A percentile compares a stretch with the other conserved stretches of the same genome.
phyloP scores from a whole-genome alignment of 2,888 invertebrate genomes.

The Phanerotoma sp. region DNA sequence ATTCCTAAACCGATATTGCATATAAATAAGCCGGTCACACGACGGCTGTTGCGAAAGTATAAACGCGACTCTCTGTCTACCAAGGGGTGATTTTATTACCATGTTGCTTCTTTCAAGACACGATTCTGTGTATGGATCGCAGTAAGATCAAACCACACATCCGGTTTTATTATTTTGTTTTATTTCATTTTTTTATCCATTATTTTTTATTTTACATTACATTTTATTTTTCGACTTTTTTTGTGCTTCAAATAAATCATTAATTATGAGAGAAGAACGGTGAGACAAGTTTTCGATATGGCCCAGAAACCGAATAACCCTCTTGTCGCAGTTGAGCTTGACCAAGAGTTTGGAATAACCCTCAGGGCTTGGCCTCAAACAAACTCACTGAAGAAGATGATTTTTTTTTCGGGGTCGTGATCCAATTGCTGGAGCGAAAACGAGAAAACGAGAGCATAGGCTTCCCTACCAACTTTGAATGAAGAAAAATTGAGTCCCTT shows the following conservation, averaged over 20 bases:
- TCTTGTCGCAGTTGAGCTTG: conserved; percentile 28
- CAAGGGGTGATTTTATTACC: conserved; percentile 30
- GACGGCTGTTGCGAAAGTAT: conserved; percentile 18
- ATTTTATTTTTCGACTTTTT: conserved; percentile 4
- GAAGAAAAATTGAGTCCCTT: conserved; percentile 23
- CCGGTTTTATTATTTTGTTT: conserved; percentile 5
- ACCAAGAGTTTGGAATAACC: conserved; percentile 15
- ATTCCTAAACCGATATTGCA: conserved; percentile 40
- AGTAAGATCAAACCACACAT: conserved; percentile 24
- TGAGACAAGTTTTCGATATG: conserved; percentile 42
- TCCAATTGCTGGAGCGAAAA: conserved; percentile 32
- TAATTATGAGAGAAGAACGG: conserved; percentile 29
- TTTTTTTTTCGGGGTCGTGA: conserved; percentile 34
- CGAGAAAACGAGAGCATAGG: conserved; percentile 31
- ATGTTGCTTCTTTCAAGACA: conserved; percentile 11
- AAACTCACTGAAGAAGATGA: conserved; percentile 15
- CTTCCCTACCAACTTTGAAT: conserved; percentile 17
- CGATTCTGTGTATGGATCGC: conserved; percentile 9
- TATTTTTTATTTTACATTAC: neutral
- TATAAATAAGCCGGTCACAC: conserved; percentile 27
- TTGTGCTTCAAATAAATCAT: conserved; percentile 19
- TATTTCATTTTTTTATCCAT: conserved; percentile 15
- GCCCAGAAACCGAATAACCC: conserved; percentile 55
- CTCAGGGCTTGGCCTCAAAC: conserved; percentile 31
- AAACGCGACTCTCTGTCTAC: conserved; percentile 1